These are phyloP conservation scores for Accipiter cooperii DNA, from an alignment of 2,113 vertebrate genomes.

Conservation along the genomic window DNA sequence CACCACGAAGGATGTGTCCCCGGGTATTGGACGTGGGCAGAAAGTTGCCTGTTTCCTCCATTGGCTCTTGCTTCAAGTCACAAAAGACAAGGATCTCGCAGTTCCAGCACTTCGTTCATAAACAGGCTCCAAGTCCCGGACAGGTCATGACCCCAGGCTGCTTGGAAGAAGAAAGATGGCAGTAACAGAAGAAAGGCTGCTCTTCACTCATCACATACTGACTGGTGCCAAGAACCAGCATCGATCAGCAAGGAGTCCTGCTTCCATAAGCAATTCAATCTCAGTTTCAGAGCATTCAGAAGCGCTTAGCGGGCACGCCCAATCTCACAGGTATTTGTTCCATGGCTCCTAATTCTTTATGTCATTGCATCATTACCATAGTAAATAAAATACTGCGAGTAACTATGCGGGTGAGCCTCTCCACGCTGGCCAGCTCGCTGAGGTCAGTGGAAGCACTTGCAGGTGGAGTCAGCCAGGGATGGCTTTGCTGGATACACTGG, in stretches of 20 bases:
- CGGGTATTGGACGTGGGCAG: fast-evolving
- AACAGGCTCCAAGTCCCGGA: neutral
- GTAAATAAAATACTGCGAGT: neutral
- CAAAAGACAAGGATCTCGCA: neutral
- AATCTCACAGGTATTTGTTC: neutral
- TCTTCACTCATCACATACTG: neutral
- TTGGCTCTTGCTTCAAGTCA: neutral
- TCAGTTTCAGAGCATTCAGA: neutral
- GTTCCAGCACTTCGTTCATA: neutral
- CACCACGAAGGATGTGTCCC: neutral
- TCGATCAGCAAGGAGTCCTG: neutral
- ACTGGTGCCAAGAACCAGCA: neutral
- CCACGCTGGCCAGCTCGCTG: fast-evolving
- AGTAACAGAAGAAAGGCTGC: neutral
- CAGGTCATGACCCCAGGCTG: fast-evolving
- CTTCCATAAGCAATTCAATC: neutral
- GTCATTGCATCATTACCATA: neutral
- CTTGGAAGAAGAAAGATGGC: neutral
- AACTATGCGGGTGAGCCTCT: neutral
- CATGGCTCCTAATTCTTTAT: neutral
- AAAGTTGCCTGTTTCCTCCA: neutral
- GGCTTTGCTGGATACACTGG: neutral
- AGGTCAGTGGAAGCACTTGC: neutral
- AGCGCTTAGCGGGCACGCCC: neutral
- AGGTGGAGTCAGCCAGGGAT: neutral